These are phyloP conservation scores for Pachyuromys duprasi DNA, from an alignment of 2,797 vertebrate species.

Conservation along the genomic window DNA sequence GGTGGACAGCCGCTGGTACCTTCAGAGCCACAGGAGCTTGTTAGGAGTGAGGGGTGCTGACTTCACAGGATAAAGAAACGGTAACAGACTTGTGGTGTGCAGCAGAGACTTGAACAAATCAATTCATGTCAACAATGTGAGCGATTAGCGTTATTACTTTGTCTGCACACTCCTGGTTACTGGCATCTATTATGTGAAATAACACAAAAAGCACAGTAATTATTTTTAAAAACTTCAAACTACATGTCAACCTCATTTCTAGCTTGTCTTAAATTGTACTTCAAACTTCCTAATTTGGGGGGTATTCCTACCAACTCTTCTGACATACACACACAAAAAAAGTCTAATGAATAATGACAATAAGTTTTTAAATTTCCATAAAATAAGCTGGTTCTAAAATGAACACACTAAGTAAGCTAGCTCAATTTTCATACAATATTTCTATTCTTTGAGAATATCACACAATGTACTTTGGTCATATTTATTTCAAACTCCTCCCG, in stretches of 20 bases:
- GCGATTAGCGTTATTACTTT: slow-evolving; percentile 40
- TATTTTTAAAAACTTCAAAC: slow-evolving; percentile 14
- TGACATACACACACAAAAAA: slow-evolving; percentile 52
- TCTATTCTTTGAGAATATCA: background rate
- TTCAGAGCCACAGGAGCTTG: background rate
- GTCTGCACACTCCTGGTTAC: slow-evolving; percentile 42
- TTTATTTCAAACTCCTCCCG: background rate
- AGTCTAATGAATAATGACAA: slow-evolving; percentile 59
- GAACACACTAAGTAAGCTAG: background rate
- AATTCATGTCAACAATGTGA: slow-evolving; percentile 24
- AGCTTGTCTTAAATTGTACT: slow-evolving; percentile 63
- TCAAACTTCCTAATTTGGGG: slow-evolving; percentile 58
- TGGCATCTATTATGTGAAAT: slow-evolving; percentile 20
- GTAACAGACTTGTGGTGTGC: background rate
- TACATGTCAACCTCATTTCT: slow-evolving; percentile 60
- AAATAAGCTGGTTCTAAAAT: slow-evolving; percentile 31
- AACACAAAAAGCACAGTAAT: slow-evolving; percentile 44
- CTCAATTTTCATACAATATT: background rate
- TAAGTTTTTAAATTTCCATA: slow-evolving; percentile 47
- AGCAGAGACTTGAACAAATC: background rate
- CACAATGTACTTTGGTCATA: background rate
- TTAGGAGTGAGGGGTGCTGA: background rate
- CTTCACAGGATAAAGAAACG: slow-evolving; percentile 16
- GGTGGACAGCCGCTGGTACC: slow-evolving; percentile 14
- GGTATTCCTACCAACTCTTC: slow-evolving; percentile 55